Evolutionary conservation across 2,797 vertebrate species (phyloP).

Genomic region (Mastacembelus armatus): DNA sequence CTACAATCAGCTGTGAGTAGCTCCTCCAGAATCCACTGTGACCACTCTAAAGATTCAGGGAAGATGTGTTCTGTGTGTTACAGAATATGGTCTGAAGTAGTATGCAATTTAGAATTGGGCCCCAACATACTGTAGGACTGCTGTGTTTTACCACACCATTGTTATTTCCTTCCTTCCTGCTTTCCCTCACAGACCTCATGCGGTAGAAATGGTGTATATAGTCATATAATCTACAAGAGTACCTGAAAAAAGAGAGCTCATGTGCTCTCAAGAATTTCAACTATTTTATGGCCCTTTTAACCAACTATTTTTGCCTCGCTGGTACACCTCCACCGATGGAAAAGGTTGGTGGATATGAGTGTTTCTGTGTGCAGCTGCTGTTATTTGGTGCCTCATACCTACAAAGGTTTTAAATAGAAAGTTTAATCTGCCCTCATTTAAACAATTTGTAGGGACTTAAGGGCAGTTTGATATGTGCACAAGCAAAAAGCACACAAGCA

Average conservation of each 20-base stretch:
- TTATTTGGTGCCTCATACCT: background rate
- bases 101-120: background rate
- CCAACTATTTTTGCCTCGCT: no score
- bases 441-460: background rate
- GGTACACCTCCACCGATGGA: background rate
- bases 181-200: background rate
- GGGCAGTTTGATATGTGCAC: background rate
- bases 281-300: no score
- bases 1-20: background rate
- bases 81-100: background rate
- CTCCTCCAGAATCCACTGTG: background rate
- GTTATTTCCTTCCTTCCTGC: slow-evolving; percentile 42
- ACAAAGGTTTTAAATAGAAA: background rate
- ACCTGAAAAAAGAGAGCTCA: no score
- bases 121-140: background rate
- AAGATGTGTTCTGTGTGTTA: no score
- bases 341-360: no score
- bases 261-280: no score
- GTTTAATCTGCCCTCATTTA: no score
- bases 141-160: slow-evolving; percentile 20
- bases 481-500: background rate
- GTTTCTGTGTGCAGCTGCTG: background rate
- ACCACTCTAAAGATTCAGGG: background rate
- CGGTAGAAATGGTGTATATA: slow-evolving; percentile 7
- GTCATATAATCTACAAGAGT: background rate